Evolutionary conservation across 2,113 vertebrate genomes (phyloP).

Genomic region (Atlantisia rogersi): DNA sequence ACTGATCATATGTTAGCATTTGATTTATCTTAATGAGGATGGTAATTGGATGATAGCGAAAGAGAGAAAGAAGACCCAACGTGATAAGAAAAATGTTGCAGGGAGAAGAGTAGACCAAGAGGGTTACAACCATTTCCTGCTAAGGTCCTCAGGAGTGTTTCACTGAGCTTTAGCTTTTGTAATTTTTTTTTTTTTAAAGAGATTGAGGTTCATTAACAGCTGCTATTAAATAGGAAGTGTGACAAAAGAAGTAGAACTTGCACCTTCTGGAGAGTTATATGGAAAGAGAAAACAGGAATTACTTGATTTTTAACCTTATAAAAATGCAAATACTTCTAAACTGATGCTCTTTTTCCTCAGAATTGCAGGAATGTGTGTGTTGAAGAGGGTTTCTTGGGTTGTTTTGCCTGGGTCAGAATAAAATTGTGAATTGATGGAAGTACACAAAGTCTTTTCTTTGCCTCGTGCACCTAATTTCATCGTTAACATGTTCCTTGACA

Average conservation of each 20-base stretch:
- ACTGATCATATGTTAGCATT: not conserved
- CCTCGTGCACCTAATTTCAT: not conserved
- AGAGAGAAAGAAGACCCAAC: not conserved
- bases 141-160: not conserved
- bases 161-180: not conserved
- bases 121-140: not conserved
- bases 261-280: not conserved
- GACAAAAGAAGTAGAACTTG: not conserved
- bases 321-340: not conserved
- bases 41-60: not conserved
- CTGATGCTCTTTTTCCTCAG: not conserved
- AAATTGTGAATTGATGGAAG: not conserved
- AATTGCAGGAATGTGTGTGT: not conserved
- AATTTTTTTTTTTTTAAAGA: no score
- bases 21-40: not conserved
- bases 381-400: not conserved
- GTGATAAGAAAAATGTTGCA: not conserved
- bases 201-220: not conserved
- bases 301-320: not conserved
- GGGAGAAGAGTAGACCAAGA: not conserved
- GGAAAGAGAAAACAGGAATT: not conserved
- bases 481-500: not conserved
- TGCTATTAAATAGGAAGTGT: not conserved
- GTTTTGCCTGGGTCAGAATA: not conserved
- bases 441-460: not conserved